phyloP scores from a whole-genome alignment of 1,140 invertebrate species.

The Watersipora subatra region DNA sequence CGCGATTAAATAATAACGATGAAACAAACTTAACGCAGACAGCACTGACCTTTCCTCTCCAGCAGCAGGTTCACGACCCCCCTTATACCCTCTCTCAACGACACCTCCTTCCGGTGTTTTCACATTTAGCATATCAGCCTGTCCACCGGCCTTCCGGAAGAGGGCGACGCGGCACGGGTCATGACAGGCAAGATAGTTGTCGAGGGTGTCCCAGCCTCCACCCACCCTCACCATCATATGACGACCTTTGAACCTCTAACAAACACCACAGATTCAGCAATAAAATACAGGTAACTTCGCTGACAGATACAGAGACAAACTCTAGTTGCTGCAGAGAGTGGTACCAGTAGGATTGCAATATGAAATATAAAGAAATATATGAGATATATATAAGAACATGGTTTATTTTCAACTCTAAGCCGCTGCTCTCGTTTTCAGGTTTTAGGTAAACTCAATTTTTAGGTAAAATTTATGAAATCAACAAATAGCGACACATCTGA shows the following conservation, averaged over 20 bases:
- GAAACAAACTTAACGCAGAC: background rate
- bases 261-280: background rate
- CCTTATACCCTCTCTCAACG: background rate
- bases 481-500: too few species aligned
- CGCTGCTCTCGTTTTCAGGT: too few species aligned
- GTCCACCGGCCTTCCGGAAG: slow-evolving; percentile 15
- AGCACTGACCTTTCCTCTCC: background rate
- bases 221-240: slow-evolving; percentile 96
- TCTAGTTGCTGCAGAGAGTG: too few species aligned
- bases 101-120: background rate
- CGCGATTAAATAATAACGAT: background rate
- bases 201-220: slow-evolving; percentile 88
- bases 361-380: too few species aligned
- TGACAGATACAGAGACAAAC: too few species aligned
- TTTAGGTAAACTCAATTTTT: too few species aligned
- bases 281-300: background rate
- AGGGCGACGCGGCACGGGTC: slow-evolving; percentile 59
- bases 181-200: slow-evolving; percentile 87
- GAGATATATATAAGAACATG: too few species aligned
- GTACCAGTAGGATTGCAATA: too few species aligned
- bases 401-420: too few species aligned
- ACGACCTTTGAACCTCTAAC: slow-evolving; percentile 28
- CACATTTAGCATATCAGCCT: background rate
- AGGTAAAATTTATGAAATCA: too few species aligned
- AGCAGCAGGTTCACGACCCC: background rate